Conservation (phyloP, 2,113 vertebrate species). For the Ammospiza caudacuta region DNA sequence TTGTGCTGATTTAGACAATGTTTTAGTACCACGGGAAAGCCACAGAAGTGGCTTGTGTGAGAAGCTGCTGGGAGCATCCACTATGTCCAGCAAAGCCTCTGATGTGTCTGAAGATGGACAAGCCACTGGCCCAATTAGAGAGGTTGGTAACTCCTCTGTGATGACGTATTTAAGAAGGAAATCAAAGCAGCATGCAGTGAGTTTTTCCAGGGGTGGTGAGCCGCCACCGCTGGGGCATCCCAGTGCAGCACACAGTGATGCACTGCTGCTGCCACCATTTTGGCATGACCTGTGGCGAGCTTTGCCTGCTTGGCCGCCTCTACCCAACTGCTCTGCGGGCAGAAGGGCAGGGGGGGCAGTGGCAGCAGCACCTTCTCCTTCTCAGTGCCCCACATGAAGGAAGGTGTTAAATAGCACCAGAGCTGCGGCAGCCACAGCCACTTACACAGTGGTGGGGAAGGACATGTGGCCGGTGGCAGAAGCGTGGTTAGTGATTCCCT, state of each 20-base stretch:
- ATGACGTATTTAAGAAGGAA: neutral
- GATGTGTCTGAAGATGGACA: neutral
- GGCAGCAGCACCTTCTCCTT: neutral
- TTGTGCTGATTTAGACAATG: neutral
- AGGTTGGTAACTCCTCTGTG: neutral
- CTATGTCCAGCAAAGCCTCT: neutral
- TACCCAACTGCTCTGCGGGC: accelerated
- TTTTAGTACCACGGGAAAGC: neutral
- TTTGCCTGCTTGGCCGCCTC: neutral
- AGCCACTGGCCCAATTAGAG: neutral
- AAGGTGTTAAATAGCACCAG: neutral
- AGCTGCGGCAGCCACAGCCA: accelerated
- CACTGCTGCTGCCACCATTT: too few relatives aligned
- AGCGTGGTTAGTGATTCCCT: neutral
- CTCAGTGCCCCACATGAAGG: accelerated
- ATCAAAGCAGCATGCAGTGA: accelerated
- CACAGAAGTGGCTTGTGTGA: too few relatives aligned
- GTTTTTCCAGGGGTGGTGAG: neutral
- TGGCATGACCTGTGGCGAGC: accelerated
- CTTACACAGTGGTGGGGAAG: too few relatives aligned
- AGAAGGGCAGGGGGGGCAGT: neutral
- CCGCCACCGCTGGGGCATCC: accelerated
- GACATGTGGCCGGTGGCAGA: accelerated
- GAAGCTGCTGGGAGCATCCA: neutral
- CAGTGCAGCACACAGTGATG: too few relatives aligned